Conservation (phyloP, 2,113 vertebrate genomes). For the Acrocephalus kingi region DNA sequence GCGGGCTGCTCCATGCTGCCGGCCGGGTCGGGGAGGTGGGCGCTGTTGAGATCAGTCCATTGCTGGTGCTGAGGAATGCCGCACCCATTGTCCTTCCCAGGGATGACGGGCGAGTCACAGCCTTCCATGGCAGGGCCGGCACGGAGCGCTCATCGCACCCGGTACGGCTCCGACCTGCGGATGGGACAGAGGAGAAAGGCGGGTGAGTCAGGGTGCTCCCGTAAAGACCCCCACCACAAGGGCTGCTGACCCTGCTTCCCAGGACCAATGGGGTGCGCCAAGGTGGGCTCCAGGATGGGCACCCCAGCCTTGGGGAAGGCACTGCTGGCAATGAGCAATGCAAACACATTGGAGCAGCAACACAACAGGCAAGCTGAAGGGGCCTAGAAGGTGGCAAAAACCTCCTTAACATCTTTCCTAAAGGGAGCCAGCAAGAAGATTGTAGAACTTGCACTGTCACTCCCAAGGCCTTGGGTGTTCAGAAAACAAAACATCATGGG, state of each 20-base stretch:
- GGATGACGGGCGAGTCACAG: slow-evolving; percentile 99
- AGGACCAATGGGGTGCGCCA: accelerated
- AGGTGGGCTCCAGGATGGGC: accelerated
- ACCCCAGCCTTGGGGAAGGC: accelerated
- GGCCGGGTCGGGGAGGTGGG: slow-evolving; percentile 88
- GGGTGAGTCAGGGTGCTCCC: background rate
- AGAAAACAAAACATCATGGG: background rate
- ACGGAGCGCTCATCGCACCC: slow-evolving; percentile 98
- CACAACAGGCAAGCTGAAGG: background rate
- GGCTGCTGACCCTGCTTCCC: accelerated
- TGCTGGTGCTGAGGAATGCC: slow-evolving; percentile 90
- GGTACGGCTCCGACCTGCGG: slow-evolving; percentile 84
- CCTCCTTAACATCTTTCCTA: background rate
- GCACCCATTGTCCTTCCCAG: slow-evolving; percentile 99
- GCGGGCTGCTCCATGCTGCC: slow-evolving; percentile 86
- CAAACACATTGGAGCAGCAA: accelerated
- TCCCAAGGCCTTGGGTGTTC: background rate
- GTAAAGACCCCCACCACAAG: background rate
- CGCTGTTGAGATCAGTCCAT: slow-evolving; percentile 94
- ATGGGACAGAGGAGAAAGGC: slow-evolving; percentile 25
- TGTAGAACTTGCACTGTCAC: background rate
- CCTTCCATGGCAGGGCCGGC: slow-evolving; percentile 99
- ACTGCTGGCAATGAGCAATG: accelerated
- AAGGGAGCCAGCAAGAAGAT: background rate
- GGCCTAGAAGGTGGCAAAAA: background rate